Evolutionary conservation across 2,888 invertebrate species (phyloP).

Genomic region (Polydesmus complanatus): DNA sequence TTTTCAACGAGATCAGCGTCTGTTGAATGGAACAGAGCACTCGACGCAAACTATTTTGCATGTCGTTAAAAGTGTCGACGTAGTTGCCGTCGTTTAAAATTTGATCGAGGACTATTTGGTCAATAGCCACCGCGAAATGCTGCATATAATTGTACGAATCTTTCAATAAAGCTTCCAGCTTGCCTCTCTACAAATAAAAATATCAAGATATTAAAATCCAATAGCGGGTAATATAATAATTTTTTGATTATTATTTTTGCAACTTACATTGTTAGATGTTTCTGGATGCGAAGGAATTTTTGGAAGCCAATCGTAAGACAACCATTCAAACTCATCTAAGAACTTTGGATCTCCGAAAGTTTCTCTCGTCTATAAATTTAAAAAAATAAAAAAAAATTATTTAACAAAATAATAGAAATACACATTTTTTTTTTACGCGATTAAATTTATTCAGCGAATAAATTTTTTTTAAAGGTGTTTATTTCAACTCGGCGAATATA

Average conservation of each 20-base stretch:
- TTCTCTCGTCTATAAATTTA: not conserved
- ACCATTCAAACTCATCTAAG: conserved; percentile 5
- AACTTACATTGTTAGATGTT: not conserved
- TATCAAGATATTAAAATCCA: not conserved
- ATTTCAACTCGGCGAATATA: too few species aligned
- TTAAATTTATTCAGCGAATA: too few species aligned
- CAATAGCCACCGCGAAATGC: conserved; percentile 52
- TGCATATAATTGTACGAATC: conserved; percentile 53
- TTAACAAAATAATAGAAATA: too few species aligned
- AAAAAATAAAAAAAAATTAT: not conserved
- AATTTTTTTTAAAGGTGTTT: too few species aligned
- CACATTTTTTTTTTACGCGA: too few species aligned
- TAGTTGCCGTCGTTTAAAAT: conserved; percentile 38
- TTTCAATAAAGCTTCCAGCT: conserved; percentile 34
- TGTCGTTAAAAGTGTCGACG: conserved; percentile 41
- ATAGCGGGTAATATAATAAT: too few species aligned
- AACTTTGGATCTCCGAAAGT: conserved; percentile 13
- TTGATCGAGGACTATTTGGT: conserved; percentile 48
- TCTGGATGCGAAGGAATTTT: conserved; percentile 9
- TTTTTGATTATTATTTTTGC: not conserved
- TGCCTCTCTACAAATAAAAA: not conserved
- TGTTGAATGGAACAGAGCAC: conserved; percentile 55
- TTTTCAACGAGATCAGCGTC: conserved; percentile 40
- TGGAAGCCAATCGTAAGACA: conserved; percentile 11
- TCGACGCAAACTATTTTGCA: conserved; percentile 44